Percentiles rank a stretch among this genome's conserved stretches.
Conservation (phyloP, 2,113 vertebrate species). For the Anthoscopus minutus region DNA sequence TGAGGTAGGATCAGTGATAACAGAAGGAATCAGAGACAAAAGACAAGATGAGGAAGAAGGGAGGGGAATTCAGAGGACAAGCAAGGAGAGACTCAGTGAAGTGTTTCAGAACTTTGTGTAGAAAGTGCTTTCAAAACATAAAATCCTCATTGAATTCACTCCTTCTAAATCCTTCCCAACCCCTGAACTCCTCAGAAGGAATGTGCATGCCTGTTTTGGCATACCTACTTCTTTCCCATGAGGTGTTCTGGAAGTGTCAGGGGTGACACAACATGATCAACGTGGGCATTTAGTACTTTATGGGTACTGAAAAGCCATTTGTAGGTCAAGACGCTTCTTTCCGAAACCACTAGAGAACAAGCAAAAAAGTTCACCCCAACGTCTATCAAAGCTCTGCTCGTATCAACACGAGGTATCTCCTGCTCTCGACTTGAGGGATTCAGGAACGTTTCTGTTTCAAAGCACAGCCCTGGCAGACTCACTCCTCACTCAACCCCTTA, state of each 20-base stretch:
- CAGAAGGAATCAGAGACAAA: background rate
- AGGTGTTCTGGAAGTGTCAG: background rate
- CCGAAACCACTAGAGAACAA: background rate
- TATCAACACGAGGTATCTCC: accelerated
- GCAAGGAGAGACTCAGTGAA: background rate
- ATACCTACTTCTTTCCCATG: background rate
- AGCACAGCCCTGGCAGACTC: background rate
- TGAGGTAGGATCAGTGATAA: background rate
- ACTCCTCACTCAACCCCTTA: background rate
- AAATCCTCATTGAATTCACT: background rate
- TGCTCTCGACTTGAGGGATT: accelerated
- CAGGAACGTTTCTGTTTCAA: accelerated
- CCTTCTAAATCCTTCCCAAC: background rate
- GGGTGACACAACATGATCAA: accelerated
- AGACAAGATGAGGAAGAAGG: background rate
- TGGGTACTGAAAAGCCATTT: background rate
- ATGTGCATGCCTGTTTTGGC: accelerated
- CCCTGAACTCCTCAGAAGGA: background rate
- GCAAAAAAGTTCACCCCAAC: background rate
- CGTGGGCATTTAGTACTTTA: background rate
- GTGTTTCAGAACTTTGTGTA: background rate
- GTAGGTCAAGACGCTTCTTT: accelerated
- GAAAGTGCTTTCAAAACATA: background rate
- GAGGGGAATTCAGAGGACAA: background rate
- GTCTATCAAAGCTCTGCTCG: background rate